These are phyloP conservation scores for Mnemiopsis leidyi DNA, from an alignment of 37 sponge, comb jelly and placozoan species.

Conservation along the genomic window DNA sequence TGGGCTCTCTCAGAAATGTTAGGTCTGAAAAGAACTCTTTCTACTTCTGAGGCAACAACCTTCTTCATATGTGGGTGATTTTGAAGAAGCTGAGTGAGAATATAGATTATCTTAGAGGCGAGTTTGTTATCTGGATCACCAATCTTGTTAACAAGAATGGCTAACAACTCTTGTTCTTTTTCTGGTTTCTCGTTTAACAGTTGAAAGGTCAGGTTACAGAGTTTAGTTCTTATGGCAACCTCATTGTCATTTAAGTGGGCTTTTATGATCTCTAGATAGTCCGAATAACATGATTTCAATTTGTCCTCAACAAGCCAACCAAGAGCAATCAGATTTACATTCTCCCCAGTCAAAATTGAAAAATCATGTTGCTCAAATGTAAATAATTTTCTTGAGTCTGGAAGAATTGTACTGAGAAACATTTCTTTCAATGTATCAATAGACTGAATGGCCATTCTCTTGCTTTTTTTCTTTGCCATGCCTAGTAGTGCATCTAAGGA, in stretches of 20 bases:
- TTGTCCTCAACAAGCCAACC: conserved; percentile 87
- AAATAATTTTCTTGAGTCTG: conserved; percentile 79
- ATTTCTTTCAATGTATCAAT: conserved; percentile 85
- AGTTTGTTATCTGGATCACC: conserved; percentile 89
- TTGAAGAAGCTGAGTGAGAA: conserved; percentile 70
- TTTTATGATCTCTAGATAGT: conserved; percentile 70
- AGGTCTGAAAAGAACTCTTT: conserved; percentile 84
- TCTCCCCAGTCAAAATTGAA: neutral
- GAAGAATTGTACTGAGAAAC: conserved; percentile 79
- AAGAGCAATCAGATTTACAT: conserved; percentile 59
- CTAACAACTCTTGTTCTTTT: conserved; percentile 72
- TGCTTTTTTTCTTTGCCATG: conserved; percentile 88
- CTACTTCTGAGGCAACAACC: conserved; percentile 84
- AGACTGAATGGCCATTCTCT: conserved; percentile 79
- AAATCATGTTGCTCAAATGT: conserved; percentile 48
- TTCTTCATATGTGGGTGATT: conserved; percentile 91
- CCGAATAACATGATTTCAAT: conserved; percentile 73
- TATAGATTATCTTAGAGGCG: conserved; percentile 81
- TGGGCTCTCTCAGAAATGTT: conserved; percentile 85
- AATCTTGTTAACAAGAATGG: conserved; percentile 91
- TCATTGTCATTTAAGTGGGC: conserved; percentile 32
- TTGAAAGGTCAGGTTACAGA: conserved; percentile 47
- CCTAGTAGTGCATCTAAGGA: conserved; percentile 73
- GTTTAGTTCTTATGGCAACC: conserved; percentile 31
- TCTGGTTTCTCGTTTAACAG: conserved; percentile 52